Evolutionary conservation across 2,113 vertebrate species (phyloP).

Genomic region (Rhea americana): DNA sequence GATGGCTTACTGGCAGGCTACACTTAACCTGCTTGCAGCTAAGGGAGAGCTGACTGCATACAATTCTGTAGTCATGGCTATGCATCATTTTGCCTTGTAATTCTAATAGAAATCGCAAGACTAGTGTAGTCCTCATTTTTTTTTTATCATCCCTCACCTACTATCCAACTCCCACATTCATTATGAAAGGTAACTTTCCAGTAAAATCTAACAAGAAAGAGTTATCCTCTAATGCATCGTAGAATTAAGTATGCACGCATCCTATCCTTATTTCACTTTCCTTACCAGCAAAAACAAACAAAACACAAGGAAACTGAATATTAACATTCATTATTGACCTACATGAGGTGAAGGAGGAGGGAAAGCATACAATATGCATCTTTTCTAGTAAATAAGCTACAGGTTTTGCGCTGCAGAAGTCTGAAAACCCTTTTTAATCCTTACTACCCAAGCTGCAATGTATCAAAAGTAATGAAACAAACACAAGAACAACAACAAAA

Average conservation of each 20-base stretch:
- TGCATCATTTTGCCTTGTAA: not conserved
- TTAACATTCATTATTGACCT: not conserved
- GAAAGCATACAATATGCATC: not conserved
- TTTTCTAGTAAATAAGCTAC: not conserved
- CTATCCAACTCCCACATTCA: not conserved
- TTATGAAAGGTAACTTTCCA: not conserved
- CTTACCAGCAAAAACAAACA: not conserved
- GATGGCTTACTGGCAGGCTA: not conserved
- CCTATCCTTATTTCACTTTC: not conserved
- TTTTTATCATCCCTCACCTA: not conserved
- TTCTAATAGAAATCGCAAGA: not conserved
- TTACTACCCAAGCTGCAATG: not conserved
- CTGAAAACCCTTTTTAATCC: not conserved
- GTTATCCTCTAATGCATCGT: not conserved
- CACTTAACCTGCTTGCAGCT: fast-evolving
- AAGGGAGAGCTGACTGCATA: not conserved
- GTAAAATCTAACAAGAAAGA: not conserved
- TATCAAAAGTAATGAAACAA: not conserved
- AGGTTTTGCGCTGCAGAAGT: not conserved
- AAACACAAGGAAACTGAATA: not conserved
- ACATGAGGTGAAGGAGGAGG: not conserved
- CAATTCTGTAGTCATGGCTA: not conserved
- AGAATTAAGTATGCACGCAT: not conserved
- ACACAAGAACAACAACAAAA: not conserved
- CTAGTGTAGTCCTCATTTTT: not conserved